Evolutionary conservation across 2,113 vertebrate species (phyloP).

Genomic region (Hippocampus barbouri): DNA sequence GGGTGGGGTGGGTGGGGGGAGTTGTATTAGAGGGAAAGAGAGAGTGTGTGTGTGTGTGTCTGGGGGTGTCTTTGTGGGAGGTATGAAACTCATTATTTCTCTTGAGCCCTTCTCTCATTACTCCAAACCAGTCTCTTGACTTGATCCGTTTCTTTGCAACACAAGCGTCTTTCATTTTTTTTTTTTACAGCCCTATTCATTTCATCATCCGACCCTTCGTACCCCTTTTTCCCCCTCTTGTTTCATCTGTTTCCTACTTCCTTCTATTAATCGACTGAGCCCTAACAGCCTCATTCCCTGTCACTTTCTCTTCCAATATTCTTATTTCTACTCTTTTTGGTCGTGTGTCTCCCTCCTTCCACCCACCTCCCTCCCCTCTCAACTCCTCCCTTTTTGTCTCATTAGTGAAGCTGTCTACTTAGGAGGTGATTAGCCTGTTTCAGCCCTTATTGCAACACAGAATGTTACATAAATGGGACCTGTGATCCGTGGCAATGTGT

Average conservation of each 20-base stretch:
- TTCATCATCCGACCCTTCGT: conserved; percentile 38
- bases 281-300: conserved; percentile 43
- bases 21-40: not conserved
- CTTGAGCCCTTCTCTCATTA: conserved; percentile 29
- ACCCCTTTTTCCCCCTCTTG: conserved; percentile 1
- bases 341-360: conserved; percentile 33
- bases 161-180: conserved; percentile 37
- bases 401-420: conserved; percentile 67
- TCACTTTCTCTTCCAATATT: conserved; percentile 31
- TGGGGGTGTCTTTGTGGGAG: conserved; percentile 62
- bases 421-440: conserved; percentile 68
- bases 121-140: conserved; percentile 26
- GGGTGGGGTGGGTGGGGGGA: not conserved
- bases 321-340: conserved; percentile 44
- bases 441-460: conserved; percentile 66
- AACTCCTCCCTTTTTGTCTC: conserved; percentile 63
- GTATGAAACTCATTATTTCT: conserved; percentile 62
- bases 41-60: not conserved
- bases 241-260: conserved; percentile 1
- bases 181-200: conserved; percentile 29
- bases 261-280: conserved; percentile 48
- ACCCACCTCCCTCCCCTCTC: conserved; percentile 36
- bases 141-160: conserved; percentile 45
- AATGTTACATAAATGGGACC: conserved; percentile 67
- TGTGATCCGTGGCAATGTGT: conserved; percentile 57